Evolutionary conservation across 2,888 invertebrate genomes (phyloP).

Genomic region (Epirrhoe tristata): DNA sequence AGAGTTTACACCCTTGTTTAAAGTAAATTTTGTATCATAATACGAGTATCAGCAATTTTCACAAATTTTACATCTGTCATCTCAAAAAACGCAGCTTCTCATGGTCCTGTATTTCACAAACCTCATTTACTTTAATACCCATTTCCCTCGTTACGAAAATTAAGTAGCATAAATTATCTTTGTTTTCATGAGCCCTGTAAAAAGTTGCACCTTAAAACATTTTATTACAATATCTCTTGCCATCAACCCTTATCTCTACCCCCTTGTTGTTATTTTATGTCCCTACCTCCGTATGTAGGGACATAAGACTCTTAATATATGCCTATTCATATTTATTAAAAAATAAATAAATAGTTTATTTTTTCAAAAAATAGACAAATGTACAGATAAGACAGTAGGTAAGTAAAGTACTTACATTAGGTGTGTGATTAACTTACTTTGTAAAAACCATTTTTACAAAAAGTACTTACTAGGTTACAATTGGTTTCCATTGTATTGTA

Average conservation of each 20-base stretch:
- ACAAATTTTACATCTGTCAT: conserved; percentile 4
- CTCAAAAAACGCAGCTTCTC: not conserved
- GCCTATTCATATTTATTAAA: not conserved
- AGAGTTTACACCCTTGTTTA: not conserved
- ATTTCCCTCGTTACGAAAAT: conserved; percentile 16
- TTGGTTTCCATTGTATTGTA: no score
- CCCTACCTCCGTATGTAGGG: no score
- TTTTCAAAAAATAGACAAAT: no score
- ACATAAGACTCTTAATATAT: conserved; percentile 6
- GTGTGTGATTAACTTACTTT: no score
- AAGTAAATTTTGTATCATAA: not conserved
- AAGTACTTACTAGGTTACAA: no score
- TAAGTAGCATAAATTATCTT: conserved; percentile 22
- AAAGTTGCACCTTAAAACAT: conserved; percentile 28
- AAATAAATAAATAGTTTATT: no score
- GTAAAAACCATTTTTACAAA: no score
- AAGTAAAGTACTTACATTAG: no score
- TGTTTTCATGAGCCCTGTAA: conserved; percentile 26
- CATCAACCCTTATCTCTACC: conserved; percentile 15
- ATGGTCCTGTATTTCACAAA: conserved; percentile 1
- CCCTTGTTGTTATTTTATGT: conserved; percentile 7
- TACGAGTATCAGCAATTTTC: not conserved
- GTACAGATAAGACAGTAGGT: no score
- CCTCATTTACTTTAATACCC: conserved; percentile 12
- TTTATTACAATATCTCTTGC: conserved; percentile 30